phyloP scores from a whole-genome alignment of 2,797 vertebrate species.

The Chaetophractus vellerosus region DNA sequence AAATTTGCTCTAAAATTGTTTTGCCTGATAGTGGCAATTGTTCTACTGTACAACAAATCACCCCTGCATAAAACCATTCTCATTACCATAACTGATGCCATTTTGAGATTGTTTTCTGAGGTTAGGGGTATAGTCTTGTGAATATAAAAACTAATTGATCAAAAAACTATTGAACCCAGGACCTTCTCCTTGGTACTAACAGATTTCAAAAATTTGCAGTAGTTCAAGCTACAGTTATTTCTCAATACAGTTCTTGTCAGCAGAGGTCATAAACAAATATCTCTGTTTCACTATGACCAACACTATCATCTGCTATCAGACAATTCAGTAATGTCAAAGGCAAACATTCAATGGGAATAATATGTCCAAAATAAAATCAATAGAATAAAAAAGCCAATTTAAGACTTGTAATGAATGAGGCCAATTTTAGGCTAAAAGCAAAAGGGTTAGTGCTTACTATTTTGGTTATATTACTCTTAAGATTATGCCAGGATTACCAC shows the following conservation, averaged over 20 bases:
- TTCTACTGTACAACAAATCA: neutral
- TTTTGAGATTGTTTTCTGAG: neutral
- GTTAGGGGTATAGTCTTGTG: neutral
- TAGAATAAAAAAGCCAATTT: neutral
- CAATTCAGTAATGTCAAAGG: neutral
- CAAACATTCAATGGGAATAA: neutral
- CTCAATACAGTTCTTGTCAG: neutral
- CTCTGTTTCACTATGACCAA: no score
- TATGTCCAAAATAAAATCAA: constrained; percentile 29
- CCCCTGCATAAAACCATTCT: neutral
- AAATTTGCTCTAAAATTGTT: neutral
- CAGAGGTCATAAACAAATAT: neutral
- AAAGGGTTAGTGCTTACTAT: neutral
- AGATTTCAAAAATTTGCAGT: neutral
- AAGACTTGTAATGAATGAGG: neutral
- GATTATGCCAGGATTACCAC: neutral
- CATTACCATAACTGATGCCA: neutral
- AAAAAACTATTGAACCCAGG: neutral
- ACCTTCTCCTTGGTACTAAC: neutral
- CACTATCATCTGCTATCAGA: neutral
- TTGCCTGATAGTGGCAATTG: neutral
- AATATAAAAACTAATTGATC: neutral
- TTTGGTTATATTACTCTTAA: neutral
- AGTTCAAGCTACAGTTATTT: neutral
- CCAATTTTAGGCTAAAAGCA: neutral